Evolutionary conservation across 2,797 vertebrate species (phyloP).

Genomic region (Chaetophractus vellerosus): DNA sequence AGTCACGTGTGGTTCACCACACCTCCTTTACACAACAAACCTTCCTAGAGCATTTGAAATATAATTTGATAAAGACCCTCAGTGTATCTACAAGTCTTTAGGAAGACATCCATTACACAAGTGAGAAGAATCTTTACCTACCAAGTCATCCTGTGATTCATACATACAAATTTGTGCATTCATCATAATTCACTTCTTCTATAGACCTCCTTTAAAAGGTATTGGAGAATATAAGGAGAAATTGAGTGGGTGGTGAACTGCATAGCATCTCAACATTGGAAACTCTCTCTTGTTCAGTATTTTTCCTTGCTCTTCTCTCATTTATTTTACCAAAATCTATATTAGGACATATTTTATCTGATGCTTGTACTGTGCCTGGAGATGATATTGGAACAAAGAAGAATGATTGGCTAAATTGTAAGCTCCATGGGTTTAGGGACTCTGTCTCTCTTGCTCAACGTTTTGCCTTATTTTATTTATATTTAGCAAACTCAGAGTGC

Average conservation of each 20-base stretch:
- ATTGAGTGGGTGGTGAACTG: neutral
- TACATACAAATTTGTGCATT: neutral
- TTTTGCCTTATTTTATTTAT: slow-evolving; percentile 49
- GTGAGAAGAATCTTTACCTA: neutral
- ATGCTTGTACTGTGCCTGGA: neutral
- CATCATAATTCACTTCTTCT: neutral
- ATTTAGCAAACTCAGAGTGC: neutral
- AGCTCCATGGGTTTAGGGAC: neutral
- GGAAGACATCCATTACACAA: neutral
- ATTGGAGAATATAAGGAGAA: neutral
- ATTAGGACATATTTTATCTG: slow-evolving; percentile 32
- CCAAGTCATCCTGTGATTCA: slow-evolving; percentile 52
- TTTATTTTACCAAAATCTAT: slow-evolving; percentile 2
- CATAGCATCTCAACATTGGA: neutral
- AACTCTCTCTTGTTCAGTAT: neutral
- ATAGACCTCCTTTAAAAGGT: neutral
- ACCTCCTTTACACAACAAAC: neutral
- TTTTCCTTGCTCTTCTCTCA: neutral
- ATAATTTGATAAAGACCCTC: slow-evolving; percentile 51
- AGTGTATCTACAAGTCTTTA: neutral
- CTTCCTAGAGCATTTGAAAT: neutral
- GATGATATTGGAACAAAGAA: neutral
- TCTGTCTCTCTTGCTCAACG: slow-evolving; percentile 6
- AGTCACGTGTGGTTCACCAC: neutral
- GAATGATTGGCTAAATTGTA: neutral